A percentile compares a stretch with the other conserved stretches of the same genome.
Evolutionary conservation across 2,113 vertebrate genomes (phyloP).

Genomic region (Perccottus glenii): DNA sequence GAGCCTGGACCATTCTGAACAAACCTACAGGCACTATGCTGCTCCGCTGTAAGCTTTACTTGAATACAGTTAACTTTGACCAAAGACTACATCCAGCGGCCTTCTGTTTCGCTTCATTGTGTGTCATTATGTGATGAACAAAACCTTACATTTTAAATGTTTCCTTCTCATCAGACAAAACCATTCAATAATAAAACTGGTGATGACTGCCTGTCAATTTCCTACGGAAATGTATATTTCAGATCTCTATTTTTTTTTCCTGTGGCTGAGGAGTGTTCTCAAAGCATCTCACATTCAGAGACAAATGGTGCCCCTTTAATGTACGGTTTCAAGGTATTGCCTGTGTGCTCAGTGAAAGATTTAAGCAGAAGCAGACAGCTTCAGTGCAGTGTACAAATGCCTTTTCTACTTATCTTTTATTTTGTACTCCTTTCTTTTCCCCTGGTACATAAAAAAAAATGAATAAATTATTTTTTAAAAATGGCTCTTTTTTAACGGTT

Average conservation of each 20-base stretch:
- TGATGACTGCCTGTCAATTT: slow-evolving; percentile 54
- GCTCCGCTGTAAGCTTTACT: slow-evolving; percentile 52
- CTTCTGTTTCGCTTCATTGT: slow-evolving; percentile 53
- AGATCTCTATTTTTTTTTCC: slow-evolving; percentile 34
- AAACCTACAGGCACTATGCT: slow-evolving; percentile 37
- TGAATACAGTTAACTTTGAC: slow-evolving; percentile 57
- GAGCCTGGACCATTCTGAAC: slow-evolving; percentile 22
- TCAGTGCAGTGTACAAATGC: slow-evolving; percentile 77
- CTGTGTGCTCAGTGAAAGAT: slow-evolving; percentile 24
- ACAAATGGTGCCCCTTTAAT: slow-evolving; percentile 12
- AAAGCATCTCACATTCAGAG: not conserved
- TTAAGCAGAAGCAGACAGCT: slow-evolving; percentile 43
- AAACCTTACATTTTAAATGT: not conserved
- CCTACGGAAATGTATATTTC: slow-evolving; percentile 66
- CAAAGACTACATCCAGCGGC: slow-evolving; percentile 76
- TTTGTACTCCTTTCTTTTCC: slow-evolving; percentile 74
- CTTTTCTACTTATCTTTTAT: slow-evolving; percentile 77
- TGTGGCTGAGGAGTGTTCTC: slow-evolving; percentile 16
- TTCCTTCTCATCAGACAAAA: slow-evolving; percentile 23
- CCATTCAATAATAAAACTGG: slow-evolving; percentile 20
- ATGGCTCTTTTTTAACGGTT: not conserved
- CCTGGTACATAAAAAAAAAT: slow-evolving; percentile 78
- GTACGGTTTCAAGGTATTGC: slow-evolving; percentile 12
- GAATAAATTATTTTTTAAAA: slow-evolving; percentile 87
- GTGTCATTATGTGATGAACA: slow-evolving; percentile 34